Evolutionary conservation across 1,140 invertebrate genomes (phyloP).

Genomic region (Rhagoletis zephyria): DNA sequence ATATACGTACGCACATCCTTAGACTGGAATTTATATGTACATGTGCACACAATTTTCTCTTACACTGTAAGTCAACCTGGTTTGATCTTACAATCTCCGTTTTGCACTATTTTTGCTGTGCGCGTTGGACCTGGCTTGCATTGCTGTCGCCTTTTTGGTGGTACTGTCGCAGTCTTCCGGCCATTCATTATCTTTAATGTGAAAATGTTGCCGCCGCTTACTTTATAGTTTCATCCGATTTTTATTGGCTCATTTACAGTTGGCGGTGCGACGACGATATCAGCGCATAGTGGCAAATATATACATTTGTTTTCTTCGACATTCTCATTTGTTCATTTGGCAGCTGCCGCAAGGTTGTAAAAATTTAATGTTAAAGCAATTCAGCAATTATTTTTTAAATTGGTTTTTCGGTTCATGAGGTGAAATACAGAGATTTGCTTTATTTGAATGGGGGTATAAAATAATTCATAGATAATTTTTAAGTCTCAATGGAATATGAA

Average conservation of each 20-base stretch:
- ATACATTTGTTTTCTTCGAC: background rate
- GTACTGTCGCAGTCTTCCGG: constrained; percentile 10
- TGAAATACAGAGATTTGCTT: background rate
- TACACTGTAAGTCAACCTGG: background rate
- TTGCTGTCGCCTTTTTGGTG: background rate
- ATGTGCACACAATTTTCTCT: background rate
- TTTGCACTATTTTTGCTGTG: background rate
- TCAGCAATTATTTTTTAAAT: background rate
- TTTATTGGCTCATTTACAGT: constrained; percentile 45
- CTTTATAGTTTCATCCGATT: constrained; percentile 33
- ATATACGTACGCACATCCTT: too few relatives aligned
- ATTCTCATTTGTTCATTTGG: constrained; percentile 8
- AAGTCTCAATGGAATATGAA: too few relatives aligned
- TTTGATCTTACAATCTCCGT: background rate
- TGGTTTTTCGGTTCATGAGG: background rate
- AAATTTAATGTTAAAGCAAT: constrained; percentile 15
- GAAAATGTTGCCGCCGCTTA: constrained; percentile 38
- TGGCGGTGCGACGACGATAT: background rate
- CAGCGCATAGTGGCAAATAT: background rate
- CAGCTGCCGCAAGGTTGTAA: constrained; percentile 8
- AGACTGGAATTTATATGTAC: background rate
- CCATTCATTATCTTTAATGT: constrained; percentile 49
- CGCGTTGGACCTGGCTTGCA: constrained; percentile 5
- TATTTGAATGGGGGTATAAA: too few relatives aligned
- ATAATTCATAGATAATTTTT: too few relatives aligned